Percentiles rank a stretch among this genome's conserved stretches.
Conservation (phyloP, 2,113 vertebrate genomes). For the Phaethon lepturus region DNA sequence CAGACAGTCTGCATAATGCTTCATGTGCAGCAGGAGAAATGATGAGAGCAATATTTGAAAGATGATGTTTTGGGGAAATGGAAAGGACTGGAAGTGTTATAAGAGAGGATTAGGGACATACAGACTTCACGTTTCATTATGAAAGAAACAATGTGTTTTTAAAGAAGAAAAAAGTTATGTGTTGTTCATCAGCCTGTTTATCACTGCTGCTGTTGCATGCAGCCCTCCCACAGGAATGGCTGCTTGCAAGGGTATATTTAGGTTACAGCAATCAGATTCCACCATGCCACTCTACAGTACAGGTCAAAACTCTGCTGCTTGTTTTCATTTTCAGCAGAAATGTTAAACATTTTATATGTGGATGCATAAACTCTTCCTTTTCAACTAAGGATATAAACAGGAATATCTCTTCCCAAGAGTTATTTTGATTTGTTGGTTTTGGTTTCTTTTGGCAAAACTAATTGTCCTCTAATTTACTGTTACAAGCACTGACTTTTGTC, state of each 20-base stretch:
- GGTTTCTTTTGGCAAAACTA: background rate
- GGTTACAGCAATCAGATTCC: background rate
- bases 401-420: background rate
- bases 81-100: background rate
- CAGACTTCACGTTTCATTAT: background rate
- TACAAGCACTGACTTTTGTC: background rate
- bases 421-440: background rate
- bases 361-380: slow-evolving; percentile 5
- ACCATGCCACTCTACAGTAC: background rate
- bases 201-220: background rate
- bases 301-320: background rate
- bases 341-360: background rate
- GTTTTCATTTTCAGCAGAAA: slow-evolving; percentile 47
- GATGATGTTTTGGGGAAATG: background rate
- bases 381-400: background rate
- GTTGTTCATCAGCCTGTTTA: slow-evolving; percentile 18
- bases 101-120: background rate
- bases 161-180: background rate
- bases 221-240: background rate
- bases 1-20: background rate
- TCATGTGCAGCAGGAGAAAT: background rate
- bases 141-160: background rate
- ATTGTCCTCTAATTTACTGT: background rate
- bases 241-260: slow-evolving; percentile 35
- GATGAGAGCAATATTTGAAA: background rate